Evolutionary conservation across 2,113 vertebrate species (phyloP).

Genomic region (Vulpes vulpes): DNA sequence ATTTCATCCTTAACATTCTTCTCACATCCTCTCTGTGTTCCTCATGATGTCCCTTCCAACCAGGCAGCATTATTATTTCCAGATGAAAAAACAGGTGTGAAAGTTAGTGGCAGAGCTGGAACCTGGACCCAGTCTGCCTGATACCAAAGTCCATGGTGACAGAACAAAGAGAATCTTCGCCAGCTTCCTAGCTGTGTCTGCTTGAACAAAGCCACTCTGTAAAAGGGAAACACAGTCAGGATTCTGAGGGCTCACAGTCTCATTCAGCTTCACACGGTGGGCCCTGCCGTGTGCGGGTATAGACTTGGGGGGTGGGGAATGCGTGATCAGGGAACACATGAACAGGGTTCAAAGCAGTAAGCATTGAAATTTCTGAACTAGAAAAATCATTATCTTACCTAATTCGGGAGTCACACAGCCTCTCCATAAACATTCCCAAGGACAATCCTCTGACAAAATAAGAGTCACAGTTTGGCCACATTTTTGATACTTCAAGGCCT

Average conservation of each 20-base stretch:
- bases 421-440: conserved; percentile 60
- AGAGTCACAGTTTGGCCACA: background rate
- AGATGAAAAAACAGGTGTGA: conserved; percentile 19
- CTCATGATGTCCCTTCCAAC: background rate
- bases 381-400: conserved; percentile 67
- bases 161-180: background rate
- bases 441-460: conserved; percentile 44
- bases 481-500: conserved; percentile 25
- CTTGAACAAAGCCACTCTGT: background rate
- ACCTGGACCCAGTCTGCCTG: background rate
- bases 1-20: background rate
- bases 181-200: background rate
- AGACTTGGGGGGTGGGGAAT: background rate
- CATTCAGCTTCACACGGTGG: background rate
- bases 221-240: background rate
- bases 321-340: background rate
- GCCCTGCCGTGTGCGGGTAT: background rate
- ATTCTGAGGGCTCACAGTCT: background rate
- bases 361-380: conserved; percentile 58
- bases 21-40: background rate
- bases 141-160: conserved; percentile 17
- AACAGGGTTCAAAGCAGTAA: conserved; percentile 59
- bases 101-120: background rate
- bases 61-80: background rate
- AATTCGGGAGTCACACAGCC: conserved; percentile 44